Conservation (phyloP, 2,797 vertebrate species). For the Glossophaga mutica region DNA sequence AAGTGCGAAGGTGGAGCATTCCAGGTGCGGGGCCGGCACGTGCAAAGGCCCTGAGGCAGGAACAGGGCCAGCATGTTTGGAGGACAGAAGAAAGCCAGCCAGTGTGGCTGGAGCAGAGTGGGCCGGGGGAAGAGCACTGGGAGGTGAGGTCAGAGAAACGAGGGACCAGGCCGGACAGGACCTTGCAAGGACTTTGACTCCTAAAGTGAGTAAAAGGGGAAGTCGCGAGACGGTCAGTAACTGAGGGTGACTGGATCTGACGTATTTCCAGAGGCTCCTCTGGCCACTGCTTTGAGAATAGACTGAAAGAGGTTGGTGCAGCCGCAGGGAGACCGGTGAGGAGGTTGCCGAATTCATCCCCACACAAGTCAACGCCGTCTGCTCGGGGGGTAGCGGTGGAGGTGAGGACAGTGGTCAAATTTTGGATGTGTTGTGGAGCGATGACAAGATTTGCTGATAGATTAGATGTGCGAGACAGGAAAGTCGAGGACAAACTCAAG, state of each 20-base stretch:
- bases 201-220: background rate
- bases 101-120: background rate
- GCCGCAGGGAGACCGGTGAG: background rate
- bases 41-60: background rate
- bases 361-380: rapidly evolving
- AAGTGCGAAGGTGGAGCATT: background rate
- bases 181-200: background rate
- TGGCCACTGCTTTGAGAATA: background rate
- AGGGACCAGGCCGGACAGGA: background rate
- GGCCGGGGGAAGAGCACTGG: background rate
- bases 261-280: background rate
- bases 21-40: rapidly evolving
- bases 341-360: background rate
- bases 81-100: background rate
- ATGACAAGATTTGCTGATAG: background rate
- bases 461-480: background rate
- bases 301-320: background rate
- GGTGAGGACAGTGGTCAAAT: background rate
- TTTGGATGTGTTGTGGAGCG: rapidly evolving
- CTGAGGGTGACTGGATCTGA: background rate
- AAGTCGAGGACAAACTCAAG: background rate
- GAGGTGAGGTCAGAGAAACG: background rate
- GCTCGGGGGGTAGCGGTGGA: rapidly evolving
- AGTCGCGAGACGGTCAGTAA: background rate
- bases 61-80: rapidly evolving